Evolutionary conservation across 2,113 vertebrate species (phyloP).

Genomic region (Piaya cayana): DNA sequence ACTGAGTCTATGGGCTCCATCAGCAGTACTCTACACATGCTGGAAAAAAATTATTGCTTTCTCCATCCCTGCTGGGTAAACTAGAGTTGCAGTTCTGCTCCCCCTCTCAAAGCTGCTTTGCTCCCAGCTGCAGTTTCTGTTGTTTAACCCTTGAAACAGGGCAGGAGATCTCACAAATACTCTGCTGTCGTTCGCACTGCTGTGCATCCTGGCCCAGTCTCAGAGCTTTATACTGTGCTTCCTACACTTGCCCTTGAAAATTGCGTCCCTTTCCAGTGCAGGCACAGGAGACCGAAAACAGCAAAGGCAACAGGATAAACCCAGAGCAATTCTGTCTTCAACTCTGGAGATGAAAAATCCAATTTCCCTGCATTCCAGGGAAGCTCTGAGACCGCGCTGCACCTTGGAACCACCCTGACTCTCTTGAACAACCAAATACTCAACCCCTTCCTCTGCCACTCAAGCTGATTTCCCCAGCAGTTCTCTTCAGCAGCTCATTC

Average conservation of each 20-base stretch:
- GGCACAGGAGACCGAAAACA: neutral
- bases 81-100: neutral
- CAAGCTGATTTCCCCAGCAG: neutral
- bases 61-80: neutral
- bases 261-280: neutral
- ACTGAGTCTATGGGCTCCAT: neutral
- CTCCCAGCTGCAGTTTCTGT: neutral
- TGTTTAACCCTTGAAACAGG: neutral
- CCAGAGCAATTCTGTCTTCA: neutral
- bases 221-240: neutral
- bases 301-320: neutral
- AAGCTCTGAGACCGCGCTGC: neutral
- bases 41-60: neutral
- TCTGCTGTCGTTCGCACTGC: accelerated
- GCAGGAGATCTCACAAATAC: neutral
- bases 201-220: neutral
- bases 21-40: accelerated
- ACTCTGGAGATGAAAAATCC: neutral
- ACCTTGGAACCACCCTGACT: neutral
- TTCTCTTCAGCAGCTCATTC: neutral
- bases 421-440: neutral
- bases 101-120: neutral
- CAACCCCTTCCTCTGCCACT: neutral
- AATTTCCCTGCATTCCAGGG: neutral
- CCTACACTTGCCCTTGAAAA: neutral